These are phyloP conservation scores for Eumacrocentrus americanus DNA, from an alignment of 2,888 invertebrate genomes.

Conservation along the genomic window DNA sequence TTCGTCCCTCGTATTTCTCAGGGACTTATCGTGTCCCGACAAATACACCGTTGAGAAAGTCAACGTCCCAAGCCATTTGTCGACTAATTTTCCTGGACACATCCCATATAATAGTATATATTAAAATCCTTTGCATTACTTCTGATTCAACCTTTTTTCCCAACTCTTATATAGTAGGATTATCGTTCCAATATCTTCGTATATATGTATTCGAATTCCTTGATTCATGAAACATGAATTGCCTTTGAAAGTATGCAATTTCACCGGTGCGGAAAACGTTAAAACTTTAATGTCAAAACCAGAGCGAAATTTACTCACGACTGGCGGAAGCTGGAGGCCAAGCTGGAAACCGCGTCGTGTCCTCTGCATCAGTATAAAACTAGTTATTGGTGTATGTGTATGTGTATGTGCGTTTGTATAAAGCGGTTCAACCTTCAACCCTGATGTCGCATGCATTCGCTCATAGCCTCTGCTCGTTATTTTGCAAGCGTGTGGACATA, in stretches of 20 bases:
- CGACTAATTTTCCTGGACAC: constrained; percentile 11
- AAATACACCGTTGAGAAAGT: constrained; percentile 15
- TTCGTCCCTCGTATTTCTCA: constrained; percentile 20
- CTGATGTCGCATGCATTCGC: not conserved
- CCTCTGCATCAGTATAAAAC: not conserved
- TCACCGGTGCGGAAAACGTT: not conserved
- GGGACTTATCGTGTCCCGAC: constrained; percentile 20
- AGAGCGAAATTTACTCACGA: not conserved
- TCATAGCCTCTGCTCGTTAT: not conserved
- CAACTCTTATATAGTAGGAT: not conserved
- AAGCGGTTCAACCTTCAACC: not conserved
- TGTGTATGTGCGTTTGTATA: not conserved
- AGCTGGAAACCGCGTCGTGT: not conserved
- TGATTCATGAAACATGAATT: no score
- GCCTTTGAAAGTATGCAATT: not conserved
- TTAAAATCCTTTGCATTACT: no score
- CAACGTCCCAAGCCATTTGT: constrained; percentile 17
- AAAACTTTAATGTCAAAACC: not conserved
- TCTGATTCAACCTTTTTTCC: no score
- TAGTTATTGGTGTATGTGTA: not conserved
- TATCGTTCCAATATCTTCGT: no score
- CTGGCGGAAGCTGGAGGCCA: not conserved
- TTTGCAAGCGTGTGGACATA: constrained; percentile 1
- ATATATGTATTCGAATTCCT: no score
- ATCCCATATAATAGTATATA: no score